phyloP scores from a whole-genome alignment of 1,140 invertebrate species.

The Leptoteleia sp. region DNA sequence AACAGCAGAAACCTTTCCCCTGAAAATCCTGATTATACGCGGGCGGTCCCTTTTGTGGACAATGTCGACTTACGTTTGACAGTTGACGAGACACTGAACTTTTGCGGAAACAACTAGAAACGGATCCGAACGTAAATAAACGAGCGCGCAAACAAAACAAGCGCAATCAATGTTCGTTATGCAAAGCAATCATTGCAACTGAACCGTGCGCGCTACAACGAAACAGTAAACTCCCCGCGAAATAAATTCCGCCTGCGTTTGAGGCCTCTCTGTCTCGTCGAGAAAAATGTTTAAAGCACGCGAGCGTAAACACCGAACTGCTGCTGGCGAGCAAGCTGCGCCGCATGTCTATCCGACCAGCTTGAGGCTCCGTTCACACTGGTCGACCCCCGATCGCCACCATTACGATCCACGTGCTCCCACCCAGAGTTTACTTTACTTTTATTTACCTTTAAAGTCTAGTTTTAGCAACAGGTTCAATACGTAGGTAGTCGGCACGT shows the following conservation, averaged over 20 bases:
- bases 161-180: constrained; percentile 22
- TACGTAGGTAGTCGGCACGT: too few relatives aligned
- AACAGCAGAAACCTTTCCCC: too few relatives aligned
- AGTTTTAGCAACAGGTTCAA: too few relatives aligned
- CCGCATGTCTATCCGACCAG: constrained; percentile 64
- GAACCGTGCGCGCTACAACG: constrained; percentile 17
- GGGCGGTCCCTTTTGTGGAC: neutral
- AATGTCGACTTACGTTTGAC: constrained; percentile 52
- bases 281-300: constrained; percentile 74
- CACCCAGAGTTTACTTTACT: neutral
- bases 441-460: too few relatives aligned
- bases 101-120: constrained; percentile 28
- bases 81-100: constrained; percentile 40
- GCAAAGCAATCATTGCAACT: constrained; percentile 23
- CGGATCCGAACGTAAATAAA: too few relatives aligned
- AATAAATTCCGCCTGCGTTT: constrained; percentile 39
- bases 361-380: constrained; percentile 71
- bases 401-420: constrained; percentile 38
- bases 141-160: constrained; percentile 16
- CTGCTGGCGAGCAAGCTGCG: constrained; percentile 69
- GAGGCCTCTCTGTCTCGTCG: constrained; percentile 36
- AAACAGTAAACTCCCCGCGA: constrained; percentile 40
- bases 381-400: constrained; percentile 10
- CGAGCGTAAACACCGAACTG: constrained; percentile 75
- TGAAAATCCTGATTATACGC: too few relatives aligned